phyloP scores from a whole-genome alignment of 2,888 invertebrate genomes.

The Rugalucina vietnamica region DNA sequence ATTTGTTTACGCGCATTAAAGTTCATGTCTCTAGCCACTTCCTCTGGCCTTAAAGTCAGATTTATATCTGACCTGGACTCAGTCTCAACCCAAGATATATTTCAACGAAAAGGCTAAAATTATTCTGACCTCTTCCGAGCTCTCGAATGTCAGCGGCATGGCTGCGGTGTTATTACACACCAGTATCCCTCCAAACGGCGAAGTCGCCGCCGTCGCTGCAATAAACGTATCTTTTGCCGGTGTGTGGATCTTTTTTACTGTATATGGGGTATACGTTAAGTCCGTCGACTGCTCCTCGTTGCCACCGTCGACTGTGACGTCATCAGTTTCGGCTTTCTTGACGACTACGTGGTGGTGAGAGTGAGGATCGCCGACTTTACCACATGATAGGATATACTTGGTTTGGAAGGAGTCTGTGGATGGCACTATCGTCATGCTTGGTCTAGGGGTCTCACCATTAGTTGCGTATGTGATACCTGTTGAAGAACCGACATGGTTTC shows the following conservation, averaged over 20 bases:
- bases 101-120: too few species aligned
- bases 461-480: slow-evolving; percentile 28
- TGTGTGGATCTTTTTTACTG: neutral
- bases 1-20: too few species aligned
- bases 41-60: too few species aligned
- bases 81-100: too few species aligned
- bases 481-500: too few species aligned
- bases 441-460: slow-evolving; percentile 11
- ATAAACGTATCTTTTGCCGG: neutral
- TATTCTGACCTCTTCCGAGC: slow-evolving; percentile 13
- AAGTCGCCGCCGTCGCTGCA: neutral
- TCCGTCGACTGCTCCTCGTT: neutral
- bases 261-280: neutral
- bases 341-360: neutral
- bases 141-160: slow-evolving; percentile 15
- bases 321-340: neutral
- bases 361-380: neutral
- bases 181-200: neutral
- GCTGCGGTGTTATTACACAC: slow-evolving; percentile 9
- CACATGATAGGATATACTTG: neutral
- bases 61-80: too few species aligned
- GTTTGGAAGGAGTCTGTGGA: neutral
- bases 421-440: slow-evolving; percentile 37
- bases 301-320: neutral
- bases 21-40: too few species aligned